Conservation (phyloP, 2,888 invertebrate genomes). For the Drosophila ustulata region DNA sequence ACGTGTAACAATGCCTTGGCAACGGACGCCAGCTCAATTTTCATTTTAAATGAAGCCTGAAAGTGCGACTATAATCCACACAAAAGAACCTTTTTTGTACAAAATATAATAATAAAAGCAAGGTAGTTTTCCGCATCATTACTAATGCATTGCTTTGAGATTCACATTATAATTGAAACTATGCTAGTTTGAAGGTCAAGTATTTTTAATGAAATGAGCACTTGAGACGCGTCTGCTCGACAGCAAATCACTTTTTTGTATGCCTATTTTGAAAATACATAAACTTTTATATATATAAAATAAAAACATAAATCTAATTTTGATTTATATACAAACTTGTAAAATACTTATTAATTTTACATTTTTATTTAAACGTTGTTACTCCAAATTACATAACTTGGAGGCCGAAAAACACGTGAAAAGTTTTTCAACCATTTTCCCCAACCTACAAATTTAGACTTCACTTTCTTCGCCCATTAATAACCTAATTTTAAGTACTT, state of each 20-base stretch:
- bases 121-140: constrained; percentile 7
- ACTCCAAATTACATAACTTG: background rate
- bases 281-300: too few species aligned
- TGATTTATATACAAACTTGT: too few species aligned
- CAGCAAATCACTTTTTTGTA: background rate
- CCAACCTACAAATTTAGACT: background rate
- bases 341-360: too few species aligned
- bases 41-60: constrained; percentile 52
- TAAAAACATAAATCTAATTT: too few species aligned
- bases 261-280: too few species aligned
- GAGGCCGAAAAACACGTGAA: background rate
- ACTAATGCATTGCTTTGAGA: constrained; percentile 23
- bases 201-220: background rate
- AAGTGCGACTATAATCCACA: constrained; percentile 11
- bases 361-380: background rate
- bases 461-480: constrained; percentile 3
- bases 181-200: constrained; percentile 5
- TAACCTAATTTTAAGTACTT: background rate
- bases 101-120: background rate
- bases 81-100: background rate
- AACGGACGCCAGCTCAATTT: constrained; percentile 31
- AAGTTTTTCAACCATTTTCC: background rate
- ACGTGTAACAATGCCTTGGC: constrained; percentile 4
- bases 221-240: background rate
- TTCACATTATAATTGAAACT: background rate